A percentile compares a stretch with the other conserved stretches of the same genome.
phyloP scores from a whole-genome alignment of 2,888 invertebrate genomes.

The Apoderus coryli region DNA sequence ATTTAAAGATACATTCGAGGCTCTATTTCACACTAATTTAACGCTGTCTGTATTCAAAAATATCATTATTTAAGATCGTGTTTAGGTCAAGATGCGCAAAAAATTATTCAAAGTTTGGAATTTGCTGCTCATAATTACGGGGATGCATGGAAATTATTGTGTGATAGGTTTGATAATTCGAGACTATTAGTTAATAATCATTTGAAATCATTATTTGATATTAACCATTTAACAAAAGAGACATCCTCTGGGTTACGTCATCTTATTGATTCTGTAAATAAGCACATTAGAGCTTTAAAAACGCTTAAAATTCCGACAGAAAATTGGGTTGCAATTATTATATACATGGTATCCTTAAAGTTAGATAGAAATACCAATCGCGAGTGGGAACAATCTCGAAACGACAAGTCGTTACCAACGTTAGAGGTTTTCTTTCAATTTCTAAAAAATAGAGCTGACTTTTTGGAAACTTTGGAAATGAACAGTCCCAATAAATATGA shows the following conservation, averaged over 20 bases:
- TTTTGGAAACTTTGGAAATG: slow-evolving; percentile 6
- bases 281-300: slow-evolving; percentile 8
- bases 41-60: slow-evolving; percentile 5
- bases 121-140: slow-evolving; percentile 6
- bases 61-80: slow-evolving; percentile 9
- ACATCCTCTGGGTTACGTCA: slow-evolving; percentile 2
- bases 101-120: slow-evolving; percentile 7
- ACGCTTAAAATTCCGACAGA: slow-evolving; percentile 4
- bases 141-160: slow-evolving; percentile 6
- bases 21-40: slow-evolving; percentile 2
- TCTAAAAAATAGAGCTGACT: slow-evolving; percentile 6
- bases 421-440: background rate
- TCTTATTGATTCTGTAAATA: slow-evolving; percentile 6
- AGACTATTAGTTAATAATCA: slow-evolving; percentile 6
- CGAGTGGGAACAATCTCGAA: slow-evolving; percentile 5
- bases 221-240: slow-evolving; percentile 2
- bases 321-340: slow-evolving; percentile 5
- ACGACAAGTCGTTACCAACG: background rate
- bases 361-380: slow-evolving; percentile 4
- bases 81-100: slow-evolving; percentile 5
- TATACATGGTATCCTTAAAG: slow-evolving; percentile 6
- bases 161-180: slow-evolving; percentile 8
- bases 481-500: background rate
- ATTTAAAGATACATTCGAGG: slow-evolving; percentile 4
- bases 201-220: slow-evolving; percentile 6